Base-by-base conservation (phyloP, 2,113 vertebrate species). In the Pimephales promelas region DNA sequence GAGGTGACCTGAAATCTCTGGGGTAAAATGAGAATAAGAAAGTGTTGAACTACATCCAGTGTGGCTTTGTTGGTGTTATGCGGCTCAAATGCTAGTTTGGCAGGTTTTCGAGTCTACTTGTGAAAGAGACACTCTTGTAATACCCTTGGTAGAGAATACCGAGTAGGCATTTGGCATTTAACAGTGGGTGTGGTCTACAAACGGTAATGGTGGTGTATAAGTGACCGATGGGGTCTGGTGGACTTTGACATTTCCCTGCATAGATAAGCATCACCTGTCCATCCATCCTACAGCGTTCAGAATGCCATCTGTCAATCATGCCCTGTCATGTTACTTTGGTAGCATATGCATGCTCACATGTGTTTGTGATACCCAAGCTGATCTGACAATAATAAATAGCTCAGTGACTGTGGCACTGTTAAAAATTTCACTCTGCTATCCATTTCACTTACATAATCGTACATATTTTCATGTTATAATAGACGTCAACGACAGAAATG, bases 221-320 rank as follows among this genome's bases (percentile, higher is more conserved):
- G 59, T 31, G 34, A 70, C 52, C 26, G 36, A 45, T 24, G 7
- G 28, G 72, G 59, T 66, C 16, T 68, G n/a, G 72, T 57, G 10
- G 43, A 26, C 28, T 61, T 56, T 94, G 95, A 95, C 95, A 95
- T 96, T 96, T 95, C 90, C 90, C 89, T 83, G 89, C 91, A 93
- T 93, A 91, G 91, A 96, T 95, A 95, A 93, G 92, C 92, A 94
- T 96, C 94, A 90, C 52, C 89, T 90, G 89, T 91, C 92, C 91
- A 88, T 90, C 89, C 90, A 91, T 89, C 92, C 91, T 87, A 82
- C 89, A 92, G 92, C 90, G 91, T 92, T 92, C 90, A 54, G 94
- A 95, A 95, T 96, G 95, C 92, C 94, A 95, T 89, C 87, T 95
- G 95, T 91, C 95, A 94, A 90, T 96, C 94, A 73, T 57, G 43